A percentile compares a stretch with the other conserved stretches of the same genome.
Evolutionary conservation across 2,113 vertebrate species (phyloP).

Genomic region (Megalops atlanticus): DNA sequence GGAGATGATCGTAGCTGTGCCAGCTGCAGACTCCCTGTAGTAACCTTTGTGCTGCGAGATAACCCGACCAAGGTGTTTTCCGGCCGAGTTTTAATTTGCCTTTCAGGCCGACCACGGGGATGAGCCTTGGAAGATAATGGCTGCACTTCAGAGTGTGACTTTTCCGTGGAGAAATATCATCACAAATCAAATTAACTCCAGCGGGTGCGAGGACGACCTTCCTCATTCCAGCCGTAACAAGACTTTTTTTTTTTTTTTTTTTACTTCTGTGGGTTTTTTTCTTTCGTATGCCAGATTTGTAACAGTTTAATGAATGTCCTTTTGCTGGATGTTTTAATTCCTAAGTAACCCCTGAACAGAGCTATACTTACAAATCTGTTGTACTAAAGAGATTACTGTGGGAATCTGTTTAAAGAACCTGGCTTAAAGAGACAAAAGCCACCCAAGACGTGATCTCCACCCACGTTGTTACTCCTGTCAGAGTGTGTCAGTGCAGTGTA

Average conservation of each 20-base stretch:
- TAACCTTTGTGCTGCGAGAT: not conserved
- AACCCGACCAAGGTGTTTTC: not conserved
- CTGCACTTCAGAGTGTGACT: not conserved
- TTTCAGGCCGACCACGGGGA: constrained; percentile 1
- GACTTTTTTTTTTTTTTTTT: not conserved
- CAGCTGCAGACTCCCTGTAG: not conserved
- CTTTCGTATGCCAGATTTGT: not conserved
- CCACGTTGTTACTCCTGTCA: not conserved
- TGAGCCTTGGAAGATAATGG: constrained; percentile 6
- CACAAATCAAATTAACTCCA: constrained; percentile 4
- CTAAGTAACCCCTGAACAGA: not conserved
- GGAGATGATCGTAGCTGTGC: too few species aligned
- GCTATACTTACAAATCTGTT: constrained; percentile 22
- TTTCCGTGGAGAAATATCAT: not conserved
- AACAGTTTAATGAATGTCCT: not conserved
- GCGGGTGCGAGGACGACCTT: not conserved
- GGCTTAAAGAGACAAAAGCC: constrained; percentile 9
- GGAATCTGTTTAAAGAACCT: constrained; percentile 16
- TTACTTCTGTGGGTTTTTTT: not conserved
- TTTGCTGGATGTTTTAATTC: not conserved
- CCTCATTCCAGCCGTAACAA: not conserved
- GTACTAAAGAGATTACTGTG: constrained; percentile 18
- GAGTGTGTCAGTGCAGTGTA: not conserved
- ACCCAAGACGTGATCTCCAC: not conserved
- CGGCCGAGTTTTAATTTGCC: not conserved